Evolutionary conservation across 2,888 invertebrate species (phyloP), one percentile per base, ranked within the genome.

Genomic region (Rambutsinella grinnellia): DNA sequence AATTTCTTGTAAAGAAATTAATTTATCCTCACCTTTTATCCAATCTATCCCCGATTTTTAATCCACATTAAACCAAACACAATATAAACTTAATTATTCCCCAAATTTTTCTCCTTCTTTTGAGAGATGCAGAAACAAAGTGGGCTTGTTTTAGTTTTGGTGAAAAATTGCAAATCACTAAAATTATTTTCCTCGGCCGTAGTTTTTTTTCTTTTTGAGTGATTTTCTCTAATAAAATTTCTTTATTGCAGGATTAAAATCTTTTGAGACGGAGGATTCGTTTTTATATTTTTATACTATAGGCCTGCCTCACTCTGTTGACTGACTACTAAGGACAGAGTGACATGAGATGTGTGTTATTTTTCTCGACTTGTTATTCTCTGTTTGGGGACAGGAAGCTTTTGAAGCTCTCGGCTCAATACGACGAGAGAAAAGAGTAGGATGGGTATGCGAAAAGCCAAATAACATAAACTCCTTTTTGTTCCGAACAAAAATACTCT

Each of bases 281-380:
- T n/a, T n/a, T n/a, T n/a, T n/a, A n/a, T n/a, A n/a, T n/a, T n/a
- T n/a, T n/a, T n/a, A n/a, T 56, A 26, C 28, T 71, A 47, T 71
- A 63, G 71, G 71, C 54, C 71, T 71, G 71, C 65, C 71, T 63
- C 71, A 71, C 71, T 71, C 63, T 71, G 71, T 71, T 71, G 71
- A 71, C 71, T 71, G 71, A 71, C 71, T 71, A 71, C 71, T 57
- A 56, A 63, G 71, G 44, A 57, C 24, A 71, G 71, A 63, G 56
- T 56, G 54, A 24, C 17, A 54, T 60, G 60, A 44, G 36, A 17
- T 19, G 27, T 21, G 60, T 60, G 6, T 60, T 53, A 21, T 19
- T 46, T 46, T 19, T 44, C 61, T 61, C 17, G 44, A 36, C 46
- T 44, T 19, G 26, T 66, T 56, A 27, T 51, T 23, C 60, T 68